Conservation (phyloP, 2,113 vertebrate genomes). For the Halichoerus grypus region DNA sequence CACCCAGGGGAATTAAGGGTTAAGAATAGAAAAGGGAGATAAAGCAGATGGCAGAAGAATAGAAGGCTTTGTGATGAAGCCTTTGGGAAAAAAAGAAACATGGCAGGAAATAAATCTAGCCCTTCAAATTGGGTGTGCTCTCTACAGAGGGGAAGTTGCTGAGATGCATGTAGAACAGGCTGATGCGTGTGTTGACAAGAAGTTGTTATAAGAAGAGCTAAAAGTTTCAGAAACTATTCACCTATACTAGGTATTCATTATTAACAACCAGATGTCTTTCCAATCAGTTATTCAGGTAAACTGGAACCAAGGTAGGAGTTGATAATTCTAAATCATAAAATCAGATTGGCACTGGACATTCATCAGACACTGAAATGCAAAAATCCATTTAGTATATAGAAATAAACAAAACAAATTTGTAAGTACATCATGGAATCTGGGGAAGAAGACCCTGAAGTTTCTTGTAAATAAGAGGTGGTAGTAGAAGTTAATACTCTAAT, state of each 20-base stretch:
- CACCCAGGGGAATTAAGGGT: neutral
- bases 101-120: conserved; percentile 9
- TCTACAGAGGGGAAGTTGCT: neutral
- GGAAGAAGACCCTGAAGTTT: conserved; percentile 17
- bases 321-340: conserved; percentile 38
- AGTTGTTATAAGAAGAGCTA: neutral
- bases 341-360: neutral
- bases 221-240: conserved; percentile 29
- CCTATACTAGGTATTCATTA: neutral
- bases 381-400: neutral
- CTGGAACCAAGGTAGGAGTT: neutral
- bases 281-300: neutral
- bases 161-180: neutral
- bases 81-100: neutral
- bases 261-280: conserved; percentile 22
- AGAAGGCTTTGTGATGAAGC: neutral
- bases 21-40: neutral
- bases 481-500: conserved; percentile 28
- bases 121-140: neutral
- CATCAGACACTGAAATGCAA: neutral
- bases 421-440: neutral
- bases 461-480: conserved; percentile 28
- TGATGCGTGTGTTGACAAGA: neutral
- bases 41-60: conserved; percentile 3
- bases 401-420: conserved; percentile 5